Evolutionary conservation across 2,888 invertebrate species (phyloP).

Genomic region (Andrena praecox): DNA sequence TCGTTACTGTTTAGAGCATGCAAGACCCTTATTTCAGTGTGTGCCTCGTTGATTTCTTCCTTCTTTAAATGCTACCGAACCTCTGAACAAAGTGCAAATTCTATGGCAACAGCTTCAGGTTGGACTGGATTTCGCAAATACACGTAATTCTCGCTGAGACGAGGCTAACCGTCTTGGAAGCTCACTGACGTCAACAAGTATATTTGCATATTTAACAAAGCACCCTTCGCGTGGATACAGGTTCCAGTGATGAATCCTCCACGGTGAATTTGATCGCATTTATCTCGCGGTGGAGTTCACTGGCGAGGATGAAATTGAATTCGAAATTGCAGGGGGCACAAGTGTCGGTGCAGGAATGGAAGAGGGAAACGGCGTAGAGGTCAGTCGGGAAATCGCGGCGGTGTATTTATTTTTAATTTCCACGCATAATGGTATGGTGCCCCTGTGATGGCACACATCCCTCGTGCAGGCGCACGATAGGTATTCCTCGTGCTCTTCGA

Average conservation of each 20-base stretch:
- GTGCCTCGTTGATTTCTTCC: not conserved
- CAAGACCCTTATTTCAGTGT: not conserved
- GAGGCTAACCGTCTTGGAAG: too few relatives aligned
- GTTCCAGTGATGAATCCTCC: constrained; percentile 38
- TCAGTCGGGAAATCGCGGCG: constrained; percentile 17
- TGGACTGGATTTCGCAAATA: too few relatives aligned
- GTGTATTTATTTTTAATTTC: constrained; percentile 42
- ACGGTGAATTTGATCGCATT: constrained; percentile 46
- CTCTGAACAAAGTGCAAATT: too few relatives aligned
- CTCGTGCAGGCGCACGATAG: too few relatives aligned
- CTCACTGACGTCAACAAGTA: too few relatives aligned
- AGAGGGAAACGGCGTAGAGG: not conserved
- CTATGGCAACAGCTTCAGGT: too few relatives aligned
- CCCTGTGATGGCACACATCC: too few relatives aligned
- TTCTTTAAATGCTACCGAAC: too few relatives aligned
- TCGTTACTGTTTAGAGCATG: not conserved
- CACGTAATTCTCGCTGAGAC: too few relatives aligned
- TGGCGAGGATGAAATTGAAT: constrained; percentile 35
- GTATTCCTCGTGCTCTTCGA: not conserved
- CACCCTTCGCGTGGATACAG: not conserved
- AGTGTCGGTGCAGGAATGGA: not conserved
- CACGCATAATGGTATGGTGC: too few relatives aligned
- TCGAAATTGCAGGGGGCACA: constrained; percentile 19
- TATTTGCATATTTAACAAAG: not conserved
- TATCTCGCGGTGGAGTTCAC: constrained; percentile 23